Evolutionary conservation across 2,888 invertebrate species (phyloP).

Genomic region (Hoplodrina ambigua): DNA sequence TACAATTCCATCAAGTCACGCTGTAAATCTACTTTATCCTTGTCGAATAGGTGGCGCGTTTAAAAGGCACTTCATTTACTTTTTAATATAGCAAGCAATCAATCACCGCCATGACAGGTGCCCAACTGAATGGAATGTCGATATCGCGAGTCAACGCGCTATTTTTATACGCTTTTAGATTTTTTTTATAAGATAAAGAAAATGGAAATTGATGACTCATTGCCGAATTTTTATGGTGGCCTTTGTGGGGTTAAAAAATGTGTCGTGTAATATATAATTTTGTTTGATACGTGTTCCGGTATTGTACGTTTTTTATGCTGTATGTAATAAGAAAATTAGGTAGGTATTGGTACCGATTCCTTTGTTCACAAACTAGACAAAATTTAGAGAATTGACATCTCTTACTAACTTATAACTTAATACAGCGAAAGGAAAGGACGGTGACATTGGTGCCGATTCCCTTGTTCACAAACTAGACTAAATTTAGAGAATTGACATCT

Average conservation of each 20-base stretch:
- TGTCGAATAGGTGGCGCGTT: constrained; percentile 73
- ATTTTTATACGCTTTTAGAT: constrained; percentile 66
- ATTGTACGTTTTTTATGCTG: background rate
- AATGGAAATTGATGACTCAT: constrained; percentile 60
- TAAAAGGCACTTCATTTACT: constrained; percentile 83
- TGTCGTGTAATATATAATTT: constrained; percentile 2
- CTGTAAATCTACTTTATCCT: constrained; percentile 72
- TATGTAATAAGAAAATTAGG: background rate
- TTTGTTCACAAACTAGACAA: no score
- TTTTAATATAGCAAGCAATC: constrained; percentile 84
- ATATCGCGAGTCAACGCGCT: constrained; percentile 73
- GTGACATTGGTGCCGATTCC: no score
- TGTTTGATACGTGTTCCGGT: background rate
- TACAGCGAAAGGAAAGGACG: no score
- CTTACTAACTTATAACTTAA: no score
- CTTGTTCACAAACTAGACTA: no score
- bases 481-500: no score
- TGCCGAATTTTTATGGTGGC: constrained; percentile 8
- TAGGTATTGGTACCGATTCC: no score
- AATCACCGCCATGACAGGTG: constrained; percentile 81
- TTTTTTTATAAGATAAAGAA: constrained; percentile 66
- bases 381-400: no score
- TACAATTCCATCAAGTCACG: constrained; percentile 74
- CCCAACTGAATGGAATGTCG: constrained; percentile 77
- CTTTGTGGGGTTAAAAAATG: constrained; percentile 14